phyloP scores from a whole-genome alignment of 1,140 invertebrate genomes.

The Pristionchus pacificus region DNA sequence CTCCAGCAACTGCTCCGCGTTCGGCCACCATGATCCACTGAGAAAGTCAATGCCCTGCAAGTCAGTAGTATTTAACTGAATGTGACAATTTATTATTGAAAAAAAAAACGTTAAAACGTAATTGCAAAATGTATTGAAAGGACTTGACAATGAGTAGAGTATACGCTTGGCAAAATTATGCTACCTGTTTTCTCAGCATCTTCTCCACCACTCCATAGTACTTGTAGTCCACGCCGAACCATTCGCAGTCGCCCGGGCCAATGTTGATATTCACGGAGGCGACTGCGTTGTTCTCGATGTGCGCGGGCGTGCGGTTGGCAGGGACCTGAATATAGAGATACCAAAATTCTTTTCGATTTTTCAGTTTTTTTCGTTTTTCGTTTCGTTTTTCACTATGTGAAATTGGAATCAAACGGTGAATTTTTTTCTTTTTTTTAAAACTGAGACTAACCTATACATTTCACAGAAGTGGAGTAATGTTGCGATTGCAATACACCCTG shows the following conservation, averaged over 20 bases:
- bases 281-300: constrained; percentile 99
- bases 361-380: too few relatives aligned
- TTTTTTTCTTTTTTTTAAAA: neutral
- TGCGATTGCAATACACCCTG: too few relatives aligned
- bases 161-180: too few relatives aligned
- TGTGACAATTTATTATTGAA: too few relatives aligned
- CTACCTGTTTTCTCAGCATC: constrained; percentile 77
- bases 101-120: too few relatives aligned
- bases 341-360: neutral
- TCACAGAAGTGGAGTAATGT: neutral
- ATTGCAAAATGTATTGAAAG: too few relatives aligned
- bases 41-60: constrained; percentile 86
- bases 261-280: constrained; percentile 99
- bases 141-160: too few relatives aligned
- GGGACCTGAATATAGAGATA: constrained; percentile 84
- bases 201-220: constrained; percentile 93
- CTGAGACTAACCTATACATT: neutral
- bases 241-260: constrained; percentile 98
- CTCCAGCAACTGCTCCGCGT: constrained; percentile 85
- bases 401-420: neutral
- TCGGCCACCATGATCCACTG: constrained; percentile 99
- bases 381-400: too few relatives aligned
- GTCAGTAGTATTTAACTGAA: neutral
- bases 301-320: constrained; percentile 86
- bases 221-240: constrained; percentile 91